A percentile compares a stretch with the other conserved stretches of the same genome.
Evolutionary conservation across 2,113 vertebrate species (phyloP).

Genomic region (Monopterus albus): DNA sequence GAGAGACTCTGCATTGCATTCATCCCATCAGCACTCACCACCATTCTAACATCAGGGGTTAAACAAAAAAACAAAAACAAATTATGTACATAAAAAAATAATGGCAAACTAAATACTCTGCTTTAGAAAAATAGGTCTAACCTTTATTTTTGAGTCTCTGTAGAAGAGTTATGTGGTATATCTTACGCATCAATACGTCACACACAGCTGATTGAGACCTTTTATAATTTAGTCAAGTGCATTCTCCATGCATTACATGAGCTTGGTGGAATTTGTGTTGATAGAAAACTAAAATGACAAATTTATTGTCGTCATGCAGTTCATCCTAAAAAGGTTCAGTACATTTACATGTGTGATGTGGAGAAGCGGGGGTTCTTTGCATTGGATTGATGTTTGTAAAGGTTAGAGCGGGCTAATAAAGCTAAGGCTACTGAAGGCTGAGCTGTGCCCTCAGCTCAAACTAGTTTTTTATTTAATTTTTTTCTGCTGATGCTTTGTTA

Average conservation of each 20-base stretch:
- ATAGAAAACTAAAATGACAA: slow-evolving; percentile 60
- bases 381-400: slow-evolving; percentile 42
- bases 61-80: slow-evolving; percentile 41
- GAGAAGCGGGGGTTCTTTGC: slow-evolving; percentile 31
- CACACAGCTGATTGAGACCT: slow-evolving; percentile 37
- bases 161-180: slow-evolving; percentile 22
- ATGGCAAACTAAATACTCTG: slow-evolving; percentile 57
- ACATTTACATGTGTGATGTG: slow-evolving; percentile 49
- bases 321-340: slow-evolving; percentile 31
- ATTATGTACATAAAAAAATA: slow-evolving; percentile 66
- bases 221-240: slow-evolving; percentile 26
- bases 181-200: slow-evolving; percentile 8
- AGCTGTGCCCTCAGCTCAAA: slow-evolving; percentile 21
- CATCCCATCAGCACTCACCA: slow-evolving; percentile 9
- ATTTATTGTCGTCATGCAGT: slow-evolving; percentile 74
- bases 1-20: slow-evolving; percentile 48
- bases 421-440: slow-evolving; percentile 67
- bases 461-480: not conserved
- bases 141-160: slow-evolving; percentile 24
- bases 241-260: slow-evolving; percentile 69
- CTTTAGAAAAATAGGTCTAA: slow-evolving; percentile 74
- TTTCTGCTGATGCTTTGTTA: not conserved
- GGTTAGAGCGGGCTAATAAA: slow-evolving; percentile 62
- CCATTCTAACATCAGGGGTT: slow-evolving; percentile 13
- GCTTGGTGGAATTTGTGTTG: slow-evolving; percentile 32